Evolutionary conservation across 2,797 vertebrate genomes (phyloP).

Genomic region (Dipus sagitta): DNA sequence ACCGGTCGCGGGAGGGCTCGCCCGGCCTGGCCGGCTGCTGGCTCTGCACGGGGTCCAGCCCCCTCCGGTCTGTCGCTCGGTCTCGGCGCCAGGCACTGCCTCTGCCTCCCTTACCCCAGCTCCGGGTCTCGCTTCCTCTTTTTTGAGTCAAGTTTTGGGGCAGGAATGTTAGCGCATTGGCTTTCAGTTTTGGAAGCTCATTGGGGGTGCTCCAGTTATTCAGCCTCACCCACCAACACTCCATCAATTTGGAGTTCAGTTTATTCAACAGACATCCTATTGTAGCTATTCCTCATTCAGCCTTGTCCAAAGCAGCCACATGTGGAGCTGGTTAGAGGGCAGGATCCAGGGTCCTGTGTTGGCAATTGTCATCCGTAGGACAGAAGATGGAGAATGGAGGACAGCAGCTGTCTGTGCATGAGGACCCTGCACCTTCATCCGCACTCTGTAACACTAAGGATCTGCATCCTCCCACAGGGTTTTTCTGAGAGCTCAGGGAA

Average conservation of each 20-base stretch:
- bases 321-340: not conserved
- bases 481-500: not conserved
- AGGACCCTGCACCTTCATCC: not conserved
- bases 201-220: not conserved
- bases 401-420: not conserved
- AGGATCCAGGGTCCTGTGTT: too few relatives aligned
- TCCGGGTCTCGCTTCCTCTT: conserved; percentile 86
- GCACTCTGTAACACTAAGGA: not conserved
- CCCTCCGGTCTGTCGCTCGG: not conserved
- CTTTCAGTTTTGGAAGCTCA: not conserved
- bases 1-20: not conserved
- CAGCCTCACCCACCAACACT: not conserved
- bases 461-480: not conserved
- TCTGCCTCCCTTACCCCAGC: conserved; percentile 74
- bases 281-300: not conserved
- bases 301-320: not conserved
- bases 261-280: too few relatives aligned
- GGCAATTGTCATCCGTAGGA: not conserved
- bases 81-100: not conserved
- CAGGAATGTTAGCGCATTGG: not conserved
- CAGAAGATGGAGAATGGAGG: too few relatives aligned
- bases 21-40: not conserved
- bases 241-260: not conserved
- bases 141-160: not conserved
- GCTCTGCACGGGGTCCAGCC: conserved; percentile 27